Evolutionary conservation across 2,113 vertebrate genomes (phyloP).

Genomic region (Hippopotamus amphibius): DNA sequence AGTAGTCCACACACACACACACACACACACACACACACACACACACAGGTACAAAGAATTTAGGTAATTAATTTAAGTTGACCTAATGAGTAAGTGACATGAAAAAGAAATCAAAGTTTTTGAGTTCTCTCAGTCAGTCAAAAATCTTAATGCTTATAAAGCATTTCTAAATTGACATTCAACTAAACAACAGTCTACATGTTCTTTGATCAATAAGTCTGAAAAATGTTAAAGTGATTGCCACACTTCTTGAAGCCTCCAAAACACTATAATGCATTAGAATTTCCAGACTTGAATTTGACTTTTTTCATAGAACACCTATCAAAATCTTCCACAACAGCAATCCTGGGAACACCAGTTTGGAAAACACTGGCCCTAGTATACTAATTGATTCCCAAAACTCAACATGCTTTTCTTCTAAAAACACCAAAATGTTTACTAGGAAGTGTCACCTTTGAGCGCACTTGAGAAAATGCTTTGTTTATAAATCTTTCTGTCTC

Average conservation of each 20-base stretch:
- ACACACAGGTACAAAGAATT: background rate
- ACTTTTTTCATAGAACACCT: background rate
- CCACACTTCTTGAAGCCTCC: background rate
- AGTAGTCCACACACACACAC: background rate
- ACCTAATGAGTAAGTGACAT: background rate
- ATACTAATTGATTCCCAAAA: background rate
- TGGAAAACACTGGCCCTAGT: background rate
- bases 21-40: background rate
- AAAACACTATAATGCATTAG: background rate
- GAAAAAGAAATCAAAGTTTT: slow-evolving; percentile 20
- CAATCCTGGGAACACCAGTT: background rate
- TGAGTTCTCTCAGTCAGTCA: background rate
- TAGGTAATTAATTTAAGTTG: slow-evolving; percentile 17
- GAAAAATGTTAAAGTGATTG: background rate
- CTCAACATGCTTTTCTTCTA: background rate
- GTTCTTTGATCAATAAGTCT: background rate
- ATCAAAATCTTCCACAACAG: background rate
- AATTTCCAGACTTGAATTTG: background rate
- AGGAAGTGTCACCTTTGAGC: background rate
- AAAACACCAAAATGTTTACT: background rate
- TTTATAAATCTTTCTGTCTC: slow-evolving; percentile 6
- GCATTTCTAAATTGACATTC: background rate
- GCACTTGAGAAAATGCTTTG: background rate
- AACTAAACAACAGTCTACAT: background rate
- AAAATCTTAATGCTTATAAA: slow-evolving; percentile 15